A percentile compares a stretch with the other conserved stretches of the same genome.
Conservation (phyloP, 1,140 invertebrate species). For the Arion vulgaris region DNA sequence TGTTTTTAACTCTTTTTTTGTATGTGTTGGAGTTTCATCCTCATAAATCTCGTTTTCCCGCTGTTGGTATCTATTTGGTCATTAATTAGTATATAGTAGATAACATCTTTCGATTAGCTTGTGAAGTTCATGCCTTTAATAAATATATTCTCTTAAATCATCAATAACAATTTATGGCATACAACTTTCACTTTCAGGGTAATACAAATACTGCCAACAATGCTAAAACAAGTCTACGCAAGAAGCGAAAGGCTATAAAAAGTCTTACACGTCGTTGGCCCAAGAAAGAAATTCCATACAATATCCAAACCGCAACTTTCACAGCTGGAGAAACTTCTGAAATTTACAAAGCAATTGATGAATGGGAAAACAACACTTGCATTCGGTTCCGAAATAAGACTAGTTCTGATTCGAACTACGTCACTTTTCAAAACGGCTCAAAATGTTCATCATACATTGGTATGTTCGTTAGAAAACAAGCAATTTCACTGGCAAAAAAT, state of each 20-base stretch:
- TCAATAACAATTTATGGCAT: too few relatives aligned
- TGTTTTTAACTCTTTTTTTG: too few relatives aligned
- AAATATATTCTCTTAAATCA: too few relatives aligned
- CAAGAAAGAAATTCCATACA: not conserved
- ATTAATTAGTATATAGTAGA: too few relatives aligned
- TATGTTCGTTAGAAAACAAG: not conserved
- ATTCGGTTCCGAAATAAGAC: conserved; percentile 40
- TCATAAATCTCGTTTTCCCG: too few relatives aligned
- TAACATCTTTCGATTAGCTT: too few relatives aligned
- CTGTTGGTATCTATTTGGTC: too few relatives aligned
- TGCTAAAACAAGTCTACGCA: too few relatives aligned
- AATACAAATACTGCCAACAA: too few relatives aligned
- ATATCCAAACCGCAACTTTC: not conserved
- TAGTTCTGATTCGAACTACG: conserved; percentile 13
- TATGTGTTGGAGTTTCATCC: too few relatives aligned
- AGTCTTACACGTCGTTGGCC: not conserved
- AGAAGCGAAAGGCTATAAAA: conserved; percentile 1
- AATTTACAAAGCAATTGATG: conserved; percentile 49
- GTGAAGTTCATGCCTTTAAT: too few relatives aligned
- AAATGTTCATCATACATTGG: conserved; percentile 45
- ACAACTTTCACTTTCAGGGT: too few relatives aligned
- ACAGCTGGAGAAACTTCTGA: conserved; percentile 29
- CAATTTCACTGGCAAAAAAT: not conserved
- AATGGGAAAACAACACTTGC: conserved; percentile 58
- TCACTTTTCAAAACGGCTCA: conserved; percentile 51